Base-by-base conservation (phyloP, 2,888 invertebrate genomes). In the Metalampra italica region DNA sequence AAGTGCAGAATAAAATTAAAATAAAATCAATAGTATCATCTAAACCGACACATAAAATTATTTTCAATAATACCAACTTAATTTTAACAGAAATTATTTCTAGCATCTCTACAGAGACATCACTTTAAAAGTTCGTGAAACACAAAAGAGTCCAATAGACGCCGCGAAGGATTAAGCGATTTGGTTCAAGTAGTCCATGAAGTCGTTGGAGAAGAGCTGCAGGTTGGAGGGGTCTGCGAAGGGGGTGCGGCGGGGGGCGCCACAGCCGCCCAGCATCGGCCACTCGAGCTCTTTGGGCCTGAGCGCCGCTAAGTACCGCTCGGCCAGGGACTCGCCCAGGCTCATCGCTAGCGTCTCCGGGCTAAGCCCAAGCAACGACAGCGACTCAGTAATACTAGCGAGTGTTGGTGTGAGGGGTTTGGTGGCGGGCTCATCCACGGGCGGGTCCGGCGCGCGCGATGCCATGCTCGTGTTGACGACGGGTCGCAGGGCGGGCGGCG, bases 171-270 rank as follows among this genome's bases (percentile, higher is more conserved):
- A 51, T 78, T 84, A 91, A 62, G 91, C 91, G 75, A 91, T 91
- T 79, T 91, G 91, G 76, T 91, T 92, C 64, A 92, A 77, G 75
- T 92, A 92, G 72, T 91, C 90, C 61, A 91, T 90, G 77, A 91
- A 91, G 71, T 92, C 91, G 73, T 91, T 92, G 52, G 92, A 91
- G 75, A 92, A 91, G 53, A 92, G 88, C 75, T 92, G 92, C 66
- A 92, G 83, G 48, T 78, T 74, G 42, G 83, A 74, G 34, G 90
- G 78, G 15, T 79, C 78, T 22, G 71, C 62, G 51, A 62, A 49
- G 7, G 76, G 70, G 11, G 75, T 61, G 43, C 64, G 67, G 51
- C 75, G 81, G 4, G 78, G 75, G 8, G 68, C 56, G 44, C 77
- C 74, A 66, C 84, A 80, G 52, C 75, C 68, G 40, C 74, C 71